Evolutionary conservation across 2,113 vertebrate species (phyloP).

Genomic region (Scomber scombrus): DNA sequence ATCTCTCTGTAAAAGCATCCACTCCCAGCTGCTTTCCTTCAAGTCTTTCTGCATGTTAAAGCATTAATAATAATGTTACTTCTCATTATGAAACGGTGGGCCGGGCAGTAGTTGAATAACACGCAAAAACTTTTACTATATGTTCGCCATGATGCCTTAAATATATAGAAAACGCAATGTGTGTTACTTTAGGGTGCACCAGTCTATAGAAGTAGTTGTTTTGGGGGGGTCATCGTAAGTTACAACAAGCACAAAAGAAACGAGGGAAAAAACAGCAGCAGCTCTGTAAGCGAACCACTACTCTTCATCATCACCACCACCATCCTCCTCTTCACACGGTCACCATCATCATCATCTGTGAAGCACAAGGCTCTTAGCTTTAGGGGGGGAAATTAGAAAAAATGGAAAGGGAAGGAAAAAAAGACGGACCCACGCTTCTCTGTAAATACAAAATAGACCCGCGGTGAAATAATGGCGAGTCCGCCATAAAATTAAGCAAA

Average conservation of each 20-base stretch:
- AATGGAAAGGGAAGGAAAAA: constrained; percentile 78
- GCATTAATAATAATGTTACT: neutral
- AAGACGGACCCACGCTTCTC: constrained; percentile 70
- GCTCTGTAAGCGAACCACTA: constrained; percentile 55
- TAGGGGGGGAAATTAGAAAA: constrained; percentile 64
- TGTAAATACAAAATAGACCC: constrained; percentile 61
- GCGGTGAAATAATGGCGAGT: constrained; percentile 55
- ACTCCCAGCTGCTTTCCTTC: constrained; percentile 9
- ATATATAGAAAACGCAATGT: constrained; percentile 32
- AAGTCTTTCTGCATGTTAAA: constrained; percentile 27
- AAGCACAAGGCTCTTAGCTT: constrained; percentile 81
- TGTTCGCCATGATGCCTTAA: constrained; percentile 25
- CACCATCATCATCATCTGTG: constrained; percentile 75
- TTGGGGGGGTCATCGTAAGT: constrained; percentile 32
- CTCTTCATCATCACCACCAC: constrained; percentile 80
- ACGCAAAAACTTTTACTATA: constrained; percentile 73
- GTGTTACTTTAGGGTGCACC: constrained; percentile 30
- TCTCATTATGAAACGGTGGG: neutral
- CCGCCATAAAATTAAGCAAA: constrained; percentile 40
- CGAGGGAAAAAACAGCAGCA: constrained; percentile 30
- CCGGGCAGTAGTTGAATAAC: constrained; percentile 46
- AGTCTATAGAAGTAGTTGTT: constrained; percentile 32
- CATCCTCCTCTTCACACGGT: constrained; percentile 76
- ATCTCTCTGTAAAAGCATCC: constrained; percentile 33
- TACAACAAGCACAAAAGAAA: constrained; percentile 44